Base-by-base conservation (phyloP, 2,113 vertebrate species). In the Sebastes fasciatus region DNA sequence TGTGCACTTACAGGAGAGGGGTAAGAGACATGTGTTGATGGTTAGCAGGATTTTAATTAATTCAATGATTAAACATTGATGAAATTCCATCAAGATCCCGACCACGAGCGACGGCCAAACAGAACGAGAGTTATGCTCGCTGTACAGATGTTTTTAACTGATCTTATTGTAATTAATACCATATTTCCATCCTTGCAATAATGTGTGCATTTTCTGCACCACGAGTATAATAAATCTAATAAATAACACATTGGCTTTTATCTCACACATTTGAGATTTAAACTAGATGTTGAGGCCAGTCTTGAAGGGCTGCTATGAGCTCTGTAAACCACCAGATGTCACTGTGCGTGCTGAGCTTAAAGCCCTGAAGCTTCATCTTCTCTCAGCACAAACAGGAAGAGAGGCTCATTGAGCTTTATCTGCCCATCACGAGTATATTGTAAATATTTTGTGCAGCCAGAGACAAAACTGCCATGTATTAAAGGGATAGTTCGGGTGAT, bases 1-100 rank as follows among this genome's bases (percentile, higher is more conserved):
- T 99, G 98, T 82, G 98, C 97, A 76, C 97, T 99, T 10, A 99
- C 98, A 72, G 98, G 98, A 77, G 98, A 99, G 81, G 98, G 98
- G 98, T 99, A 93, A 97, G 97, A 16, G 3, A 67, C 1, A 12
- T 26, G 4, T 21, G 61, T 12, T 43, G 6, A 13, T 19, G 23
- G 19, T 52, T n/a, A 4, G 51, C 46, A 43, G 43, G 60, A 34
- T 49, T 77, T 62, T 57, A 46, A 71, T 71, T 45, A 40, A 65
- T 46, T 52, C 5, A 69, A 10, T 62, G 26, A 45, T 72, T 21
- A 21, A 66, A 73, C 7, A 34, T 19, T 6, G 8, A 68, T 61
- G 1, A 23, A 60, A 21, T 77, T 26, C n/a, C 4, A 48, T 43
- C 13, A 21, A 10, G 45, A 45, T 17, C 10, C 7, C 62, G 51